phyloP scores from a whole-genome alignment of 2,888 invertebrate genomes.

The Ptilodon capucinus region DNA sequence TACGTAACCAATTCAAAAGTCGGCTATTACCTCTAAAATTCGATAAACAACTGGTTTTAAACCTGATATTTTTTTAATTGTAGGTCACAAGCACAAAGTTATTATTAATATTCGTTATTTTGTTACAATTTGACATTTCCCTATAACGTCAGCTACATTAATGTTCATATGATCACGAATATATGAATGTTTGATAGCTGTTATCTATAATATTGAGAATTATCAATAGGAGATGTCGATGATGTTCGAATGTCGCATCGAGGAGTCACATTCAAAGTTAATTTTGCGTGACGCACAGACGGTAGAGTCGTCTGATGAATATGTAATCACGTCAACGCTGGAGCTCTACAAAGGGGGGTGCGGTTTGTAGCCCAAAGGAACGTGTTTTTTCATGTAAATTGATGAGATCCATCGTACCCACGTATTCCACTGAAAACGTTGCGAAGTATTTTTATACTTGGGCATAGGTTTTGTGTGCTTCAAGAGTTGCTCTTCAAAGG shows the following conservation, averaged over 20 bases:
- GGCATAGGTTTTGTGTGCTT: no score
- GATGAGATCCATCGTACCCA: slow-evolving; percentile 18
- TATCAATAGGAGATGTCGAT: slow-evolving; percentile 9
- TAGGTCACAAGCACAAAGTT: neutral
- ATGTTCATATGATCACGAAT: slow-evolving; percentile 4
- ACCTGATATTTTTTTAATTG: neutral
- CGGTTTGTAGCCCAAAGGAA: slow-evolving; percentile 26
- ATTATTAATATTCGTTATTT: slow-evolving; percentile 7
- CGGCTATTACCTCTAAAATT: slow-evolving; percentile 7
- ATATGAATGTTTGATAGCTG: slow-evolving; percentile 16
- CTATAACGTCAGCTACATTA: neutral
- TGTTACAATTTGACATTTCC: neutral
- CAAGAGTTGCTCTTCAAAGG: no score
- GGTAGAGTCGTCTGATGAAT: slow-evolving; percentile 46
- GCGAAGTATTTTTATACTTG: no score
- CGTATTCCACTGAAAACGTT: slow-evolving; percentile 7
- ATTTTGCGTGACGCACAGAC: slow-evolving; percentile 40
- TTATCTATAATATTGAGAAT: slow-evolving; percentile 12
- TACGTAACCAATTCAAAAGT: slow-evolving; percentile 9
- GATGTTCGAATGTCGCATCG: slow-evolving; percentile 28
- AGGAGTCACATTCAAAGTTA: slow-evolving; percentile 37
- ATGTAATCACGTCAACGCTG: slow-evolving; percentile 50
- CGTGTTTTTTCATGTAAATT: slow-evolving; percentile 45
- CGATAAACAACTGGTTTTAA: slow-evolving; percentile 22
- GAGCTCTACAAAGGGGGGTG: slow-evolving; percentile 37